Percentiles rank a stretch among this genome's conserved stretches.
These are phyloP conservation scores for Marmota monax DNA, from an alignment of 2,113 vertebrate genomes.

Conservation along the genomic window DNA sequence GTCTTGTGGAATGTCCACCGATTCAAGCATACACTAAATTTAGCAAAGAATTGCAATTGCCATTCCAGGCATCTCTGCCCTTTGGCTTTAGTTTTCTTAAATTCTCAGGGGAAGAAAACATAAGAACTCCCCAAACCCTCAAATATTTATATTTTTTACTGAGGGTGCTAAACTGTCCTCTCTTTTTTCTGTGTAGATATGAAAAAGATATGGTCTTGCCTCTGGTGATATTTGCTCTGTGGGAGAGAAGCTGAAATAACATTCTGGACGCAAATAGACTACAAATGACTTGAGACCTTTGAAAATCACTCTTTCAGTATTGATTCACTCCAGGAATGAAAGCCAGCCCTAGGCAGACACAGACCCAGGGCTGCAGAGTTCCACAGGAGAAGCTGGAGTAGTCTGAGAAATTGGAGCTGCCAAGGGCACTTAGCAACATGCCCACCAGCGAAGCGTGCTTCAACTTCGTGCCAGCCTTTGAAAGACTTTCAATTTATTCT, in stretches of 20 bases:
- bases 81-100: constrained; percentile 63
- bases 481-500: constrained; percentile 39
- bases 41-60: constrained; percentile 9
- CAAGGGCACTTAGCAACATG: not conserved
- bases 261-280: constrained; percentile 74
- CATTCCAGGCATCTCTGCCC: not conserved
- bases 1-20: accelerated
- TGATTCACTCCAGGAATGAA: constrained; percentile 76
- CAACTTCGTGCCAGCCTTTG: not conserved
- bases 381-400: not conserved
- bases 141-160: constrained; percentile 75
- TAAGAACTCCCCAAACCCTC: constrained; percentile 57
- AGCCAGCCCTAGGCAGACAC: constrained; percentile 53
- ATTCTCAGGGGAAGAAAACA: constrained; percentile 49
- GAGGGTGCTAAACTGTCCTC: constrained; percentile 67
- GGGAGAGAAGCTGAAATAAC: constrained; percentile 82
- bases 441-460: not conserved
- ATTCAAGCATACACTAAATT: not conserved
- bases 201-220: constrained; percentile 78
- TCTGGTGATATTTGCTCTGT: constrained; percentile 80
- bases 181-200: constrained; percentile 60
- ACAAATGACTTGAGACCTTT: constrained; percentile 79
- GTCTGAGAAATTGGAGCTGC: constrained; percentile 31
- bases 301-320: constrained; percentile 75
- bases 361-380: not conserved